Percentiles rank a stretch among this genome's conserved stretches.
Conservation (phyloP, 1,140 invertebrate genomes). For the Trinorchestia longiramus region DNA sequence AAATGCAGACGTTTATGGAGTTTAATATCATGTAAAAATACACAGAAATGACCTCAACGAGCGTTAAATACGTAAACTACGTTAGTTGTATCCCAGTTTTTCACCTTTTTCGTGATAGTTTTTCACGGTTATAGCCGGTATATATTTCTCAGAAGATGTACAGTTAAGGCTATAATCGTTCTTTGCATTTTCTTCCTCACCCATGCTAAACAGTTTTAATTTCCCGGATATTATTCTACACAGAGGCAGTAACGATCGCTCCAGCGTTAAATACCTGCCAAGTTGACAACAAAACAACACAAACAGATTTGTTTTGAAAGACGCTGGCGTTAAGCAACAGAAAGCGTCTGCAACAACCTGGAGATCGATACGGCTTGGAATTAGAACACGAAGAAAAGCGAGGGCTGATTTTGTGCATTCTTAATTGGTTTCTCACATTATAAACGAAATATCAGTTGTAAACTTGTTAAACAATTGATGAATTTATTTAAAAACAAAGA, state of each 20-base stretch:
- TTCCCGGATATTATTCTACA: neutral
- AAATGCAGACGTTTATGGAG: too few relatives aligned
- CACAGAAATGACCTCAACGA: too few relatives aligned
- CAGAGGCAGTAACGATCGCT: neutral
- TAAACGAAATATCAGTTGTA: neutral
- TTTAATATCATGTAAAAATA: too few relatives aligned
- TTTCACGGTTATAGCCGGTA: neutral
- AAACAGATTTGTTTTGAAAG: constrained; percentile 1
- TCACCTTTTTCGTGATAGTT: neutral
- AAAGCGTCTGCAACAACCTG: neutral
- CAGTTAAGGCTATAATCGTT: neutral
- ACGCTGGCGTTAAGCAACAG: neutral
- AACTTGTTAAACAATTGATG: neutral
- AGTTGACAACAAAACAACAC: neutral
- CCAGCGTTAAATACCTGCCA: neutral
- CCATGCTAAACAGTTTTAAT: neutral
- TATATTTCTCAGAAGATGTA: neutral
- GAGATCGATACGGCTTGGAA: neutral
- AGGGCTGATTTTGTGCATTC: neutral
- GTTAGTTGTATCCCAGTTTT: neutral
- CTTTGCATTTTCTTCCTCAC: neutral
- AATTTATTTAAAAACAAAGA: neutral
- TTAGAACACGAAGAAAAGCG: neutral
- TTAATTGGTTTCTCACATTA: neutral
- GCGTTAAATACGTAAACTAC: neutral